These are phyloP conservation scores for Diplogasteroides magnus DNA, from an alignment of 1,140 invertebrate genomes.

Conservation along the genomic window DNA sequence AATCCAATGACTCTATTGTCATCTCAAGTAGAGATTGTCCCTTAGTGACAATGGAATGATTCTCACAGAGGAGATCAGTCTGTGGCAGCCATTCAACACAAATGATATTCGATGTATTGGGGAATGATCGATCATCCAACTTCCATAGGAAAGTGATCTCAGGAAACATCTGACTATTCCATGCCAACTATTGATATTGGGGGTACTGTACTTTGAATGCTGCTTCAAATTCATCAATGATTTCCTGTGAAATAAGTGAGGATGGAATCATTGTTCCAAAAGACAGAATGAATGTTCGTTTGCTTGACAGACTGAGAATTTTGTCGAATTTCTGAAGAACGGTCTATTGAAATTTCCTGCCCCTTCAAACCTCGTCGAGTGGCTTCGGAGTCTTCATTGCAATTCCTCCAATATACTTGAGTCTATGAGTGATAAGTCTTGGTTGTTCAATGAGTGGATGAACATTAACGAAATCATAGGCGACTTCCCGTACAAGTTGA, in stretches of 20 bases:
- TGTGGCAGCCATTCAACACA: slow-evolving; percentile 24
- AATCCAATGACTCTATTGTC: not conserved
- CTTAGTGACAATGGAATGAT: not conserved
- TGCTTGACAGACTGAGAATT: slow-evolving; percentile 5
- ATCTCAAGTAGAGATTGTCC: not conserved
- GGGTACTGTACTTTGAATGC: no score
- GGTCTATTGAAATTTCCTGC: no score
- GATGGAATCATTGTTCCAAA: slow-evolving; percentile 16
- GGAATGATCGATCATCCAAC: slow-evolving; percentile 20
- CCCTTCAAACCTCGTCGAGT: slow-evolving; percentile 5
- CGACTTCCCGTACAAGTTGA: slow-evolving; percentile 4
- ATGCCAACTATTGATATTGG: no score
- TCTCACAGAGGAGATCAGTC: slow-evolving; percentile 22
- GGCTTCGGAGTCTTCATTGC: slow-evolving; percentile 16
- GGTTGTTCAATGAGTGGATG: slow-evolving; percentile 20
- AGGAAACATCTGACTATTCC: slow-evolving; percentile 16
- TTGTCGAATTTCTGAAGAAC: slow-evolving; percentile 8
- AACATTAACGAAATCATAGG: slow-evolving; percentile 17
- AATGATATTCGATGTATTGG: slow-evolving; percentile 15
- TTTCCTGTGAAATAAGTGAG: no score
- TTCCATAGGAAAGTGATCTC: slow-evolving; percentile 22
- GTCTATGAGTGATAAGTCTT: slow-evolving; percentile 16
- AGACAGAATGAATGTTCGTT: slow-evolving; percentile 17
- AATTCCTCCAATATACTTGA: slow-evolving; percentile 26
- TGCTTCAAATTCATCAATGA: no score